These are phyloP conservation scores for Melanotaenia boesemani DNA, from an alignment of 2,797 vertebrate genomes.

Conservation along the genomic window DNA sequence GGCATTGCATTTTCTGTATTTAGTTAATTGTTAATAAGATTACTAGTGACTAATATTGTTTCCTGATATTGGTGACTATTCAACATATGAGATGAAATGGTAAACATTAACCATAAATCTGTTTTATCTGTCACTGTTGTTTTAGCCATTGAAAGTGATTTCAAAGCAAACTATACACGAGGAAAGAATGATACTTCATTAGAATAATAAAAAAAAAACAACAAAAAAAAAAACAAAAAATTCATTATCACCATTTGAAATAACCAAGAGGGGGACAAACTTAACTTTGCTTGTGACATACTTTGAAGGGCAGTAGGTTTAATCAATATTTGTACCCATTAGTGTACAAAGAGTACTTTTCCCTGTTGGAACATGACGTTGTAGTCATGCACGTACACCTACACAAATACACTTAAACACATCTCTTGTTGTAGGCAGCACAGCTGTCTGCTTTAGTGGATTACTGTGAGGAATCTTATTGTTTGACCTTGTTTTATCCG, in stretches of 20 bases:
- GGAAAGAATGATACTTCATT: not conserved
- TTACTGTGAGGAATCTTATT: not conserved
- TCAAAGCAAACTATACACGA: not conserved
- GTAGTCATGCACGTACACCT: conserved; percentile 22
- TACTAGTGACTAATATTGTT: not conserved
- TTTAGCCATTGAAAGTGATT: conserved; percentile 1
- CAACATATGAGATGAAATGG: conserved; percentile 18
- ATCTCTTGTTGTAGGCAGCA: not conserved
- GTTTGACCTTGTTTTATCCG: not conserved
- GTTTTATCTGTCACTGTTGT: not conserved
- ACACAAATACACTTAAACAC: conserved; percentile 36
- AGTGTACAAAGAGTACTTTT: conserved; percentile 58
- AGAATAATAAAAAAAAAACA: not conserved
- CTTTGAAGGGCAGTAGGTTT: conserved; percentile 27
- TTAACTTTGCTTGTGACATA: conserved; percentile 47
- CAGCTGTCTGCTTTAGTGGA: not conserved
- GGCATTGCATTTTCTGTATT: not conserved
- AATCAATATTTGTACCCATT: conserved; percentile 74
- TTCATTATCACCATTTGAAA: not conserved
- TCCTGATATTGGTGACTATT: conserved; percentile 11
- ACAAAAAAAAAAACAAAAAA: not conserved
- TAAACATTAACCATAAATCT: conserved; percentile 45
- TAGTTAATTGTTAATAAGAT: conserved; percentile 3
- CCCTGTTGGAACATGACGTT: conserved; percentile 40
- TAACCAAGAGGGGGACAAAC: not conserved